Evolutionary conservation across 2,797 vertebrate genomes (phyloP), one percentile per base, ranked within the genome.

Genomic region (Psittacula derbiana): DNA sequence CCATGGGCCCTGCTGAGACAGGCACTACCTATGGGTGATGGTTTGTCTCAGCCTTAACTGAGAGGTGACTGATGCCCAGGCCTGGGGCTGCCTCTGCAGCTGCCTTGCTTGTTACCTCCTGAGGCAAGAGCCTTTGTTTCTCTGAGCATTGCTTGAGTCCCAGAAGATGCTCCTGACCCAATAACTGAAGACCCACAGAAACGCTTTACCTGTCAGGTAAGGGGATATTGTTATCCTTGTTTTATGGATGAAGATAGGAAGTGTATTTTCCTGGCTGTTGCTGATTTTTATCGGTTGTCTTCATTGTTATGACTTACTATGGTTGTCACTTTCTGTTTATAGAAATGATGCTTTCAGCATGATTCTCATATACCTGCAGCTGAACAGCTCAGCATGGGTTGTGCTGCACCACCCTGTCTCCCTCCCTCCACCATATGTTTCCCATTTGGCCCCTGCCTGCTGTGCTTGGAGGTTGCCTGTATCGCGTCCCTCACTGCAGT

Each of bases 401-500:
- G 58, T 65, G 64, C 46, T 85, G 66, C 6, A 7, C 38, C 4
- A 2, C 16, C 53, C 64, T 69, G 12, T 3, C 5, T 15, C 19
- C 6, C 28, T 70, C 16, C 2, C 52, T 80, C 15, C 21, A 3
- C 31, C 2, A 1, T 40, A 16, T 3, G 2, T 23, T 57, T 44
- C 64, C 88, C 53, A 2, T 0, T 0, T 1, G 60, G 43, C 36
- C n/a, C 44, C 41, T 75, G 55, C 31, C 49, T 33, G 40, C 62
- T 11, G 14, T 8, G 27, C 65, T 24, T 0, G 0, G 67, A 27
- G 25, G 14, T 5, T 30, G 28, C 33, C 18, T 11, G 64, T 2
- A 0, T 43, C 0, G 0, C 0, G 1, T 30, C 46, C 33, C 52
- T 73, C 0, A 0, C 36, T 25, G 30, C 44, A 3, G 4, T 0